Evolutionary conservation across 2,888 invertebrate species (phyloP).

Genomic region (Pseudococcus jackbeardsleyi): DNA sequence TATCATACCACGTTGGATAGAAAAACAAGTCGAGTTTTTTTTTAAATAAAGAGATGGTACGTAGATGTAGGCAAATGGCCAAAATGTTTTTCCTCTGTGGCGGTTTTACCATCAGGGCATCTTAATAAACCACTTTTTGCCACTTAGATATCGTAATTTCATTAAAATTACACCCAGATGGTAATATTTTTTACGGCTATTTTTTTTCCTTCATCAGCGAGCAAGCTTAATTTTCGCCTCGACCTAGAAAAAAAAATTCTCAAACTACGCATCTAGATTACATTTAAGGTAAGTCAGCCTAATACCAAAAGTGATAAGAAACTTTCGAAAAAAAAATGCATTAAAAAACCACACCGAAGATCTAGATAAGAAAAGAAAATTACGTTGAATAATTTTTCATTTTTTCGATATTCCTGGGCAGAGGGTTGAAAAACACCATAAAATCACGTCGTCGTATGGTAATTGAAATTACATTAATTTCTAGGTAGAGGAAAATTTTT

Average conservation of each 20-base stretch:
- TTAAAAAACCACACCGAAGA: not conserved
- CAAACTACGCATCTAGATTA: not conserved
- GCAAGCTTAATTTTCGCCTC: not conserved
- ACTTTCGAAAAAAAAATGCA: not conserved
- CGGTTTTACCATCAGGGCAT: not conserved
- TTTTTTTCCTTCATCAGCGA: not conserved
- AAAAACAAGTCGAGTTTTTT: not conserved
- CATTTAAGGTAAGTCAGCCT: not conserved
- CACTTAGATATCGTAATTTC: constrained; percentile 19
- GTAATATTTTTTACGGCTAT: not conserved
- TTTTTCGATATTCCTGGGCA: not conserved
- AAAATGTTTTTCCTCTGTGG: constrained; percentile 15
- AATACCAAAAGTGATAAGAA: not conserved
- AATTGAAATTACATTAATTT: constrained; percentile 30
- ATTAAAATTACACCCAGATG: constrained; percentile 4
- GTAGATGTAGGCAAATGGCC: not conserved
- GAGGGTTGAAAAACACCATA: not conserved
- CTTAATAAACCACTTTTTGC: constrained; percentile 2
- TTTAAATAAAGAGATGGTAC: not conserved
- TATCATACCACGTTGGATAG: not conserved
- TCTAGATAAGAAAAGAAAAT: not conserved
- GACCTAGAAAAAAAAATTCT: not conserved
- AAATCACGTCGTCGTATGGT: not conserved
- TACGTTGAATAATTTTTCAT: not conserved
- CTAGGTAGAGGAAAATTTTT: not conserved